A percentile compares a stretch with the other conserved stretches of the same genome.
These are phyloP conservation scores for Hylia prasina DNA, from an alignment of 2,113 vertebrate genomes.

Conservation along the genomic window DNA sequence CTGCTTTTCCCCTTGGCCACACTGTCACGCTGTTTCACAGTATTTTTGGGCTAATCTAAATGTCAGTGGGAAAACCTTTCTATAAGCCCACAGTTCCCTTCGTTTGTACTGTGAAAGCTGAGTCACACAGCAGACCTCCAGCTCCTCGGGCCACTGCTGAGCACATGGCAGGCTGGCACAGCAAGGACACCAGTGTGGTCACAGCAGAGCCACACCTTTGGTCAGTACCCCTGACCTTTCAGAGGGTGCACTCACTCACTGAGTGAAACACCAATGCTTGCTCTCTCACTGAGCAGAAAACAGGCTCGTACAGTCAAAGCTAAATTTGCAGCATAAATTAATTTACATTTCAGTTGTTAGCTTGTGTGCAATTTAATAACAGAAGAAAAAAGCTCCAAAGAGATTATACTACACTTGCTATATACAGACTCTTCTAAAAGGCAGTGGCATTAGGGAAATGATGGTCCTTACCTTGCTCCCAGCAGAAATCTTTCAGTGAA, in stretches of 20 bases:
- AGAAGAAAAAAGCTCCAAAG: not conserved
- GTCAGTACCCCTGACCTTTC: not conserved
- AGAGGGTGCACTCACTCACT: not conserved
- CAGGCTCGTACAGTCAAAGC: not conserved
- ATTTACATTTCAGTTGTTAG: not conserved
- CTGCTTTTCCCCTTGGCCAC: not conserved
- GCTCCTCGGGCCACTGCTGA: rapidly evolving
- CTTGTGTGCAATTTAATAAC: not conserved
- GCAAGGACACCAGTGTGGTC: not conserved
- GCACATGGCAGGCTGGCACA: not conserved
- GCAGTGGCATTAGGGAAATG: not conserved
- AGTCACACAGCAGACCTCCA: not conserved
- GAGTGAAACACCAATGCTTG: rapidly evolving
- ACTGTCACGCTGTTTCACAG: not conserved
- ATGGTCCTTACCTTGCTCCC: not conserved
- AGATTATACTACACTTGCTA: not conserved
- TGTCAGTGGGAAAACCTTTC: not conserved
- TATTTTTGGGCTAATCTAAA: not conserved
- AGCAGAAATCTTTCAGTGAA: not conserved
- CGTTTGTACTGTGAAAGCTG: not conserved
- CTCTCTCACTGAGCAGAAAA: not conserved
- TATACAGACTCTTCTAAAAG: not conserved
- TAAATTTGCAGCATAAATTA: not conserved
- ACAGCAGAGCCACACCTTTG: not conserved
- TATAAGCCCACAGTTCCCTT: not conserved